A percentile compares a stretch with the other conserved stretches of the same genome.
phyloP scores from a whole-genome alignment of 2,113 vertebrate genomes.

The Phyllostomus hastatus region DNA sequence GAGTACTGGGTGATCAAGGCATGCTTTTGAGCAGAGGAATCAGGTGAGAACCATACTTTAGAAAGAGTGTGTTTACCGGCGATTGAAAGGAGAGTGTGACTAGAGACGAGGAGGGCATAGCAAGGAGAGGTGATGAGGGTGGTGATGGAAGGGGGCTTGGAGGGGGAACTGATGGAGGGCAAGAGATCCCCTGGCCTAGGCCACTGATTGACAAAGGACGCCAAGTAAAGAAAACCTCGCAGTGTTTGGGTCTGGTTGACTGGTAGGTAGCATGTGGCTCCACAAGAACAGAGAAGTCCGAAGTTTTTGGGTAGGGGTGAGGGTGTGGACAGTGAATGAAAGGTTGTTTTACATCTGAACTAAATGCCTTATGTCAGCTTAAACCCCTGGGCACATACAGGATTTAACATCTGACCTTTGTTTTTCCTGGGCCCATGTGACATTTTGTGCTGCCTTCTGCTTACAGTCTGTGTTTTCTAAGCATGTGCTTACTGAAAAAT shows the following conservation, averaged over 20 bases:
- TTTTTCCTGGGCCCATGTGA: background rate
- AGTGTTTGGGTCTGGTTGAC: background rate
- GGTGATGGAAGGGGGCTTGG: background rate
- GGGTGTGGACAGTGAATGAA: background rate
- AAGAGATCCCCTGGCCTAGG: background rate
- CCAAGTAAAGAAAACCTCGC: background rate
- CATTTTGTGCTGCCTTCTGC: background rate
- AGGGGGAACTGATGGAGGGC: background rate
- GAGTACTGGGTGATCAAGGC: background rate
- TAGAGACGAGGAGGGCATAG: background rate
- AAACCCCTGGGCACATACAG: slow-evolving; percentile 4
- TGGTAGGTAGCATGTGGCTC: background rate
- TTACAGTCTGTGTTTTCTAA: background rate
- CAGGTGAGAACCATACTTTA: background rate
- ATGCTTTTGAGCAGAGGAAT: background rate
- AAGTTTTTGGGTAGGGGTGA: background rate
- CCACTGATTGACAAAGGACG: background rate
- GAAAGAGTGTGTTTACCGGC: background rate
- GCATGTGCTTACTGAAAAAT: background rate
- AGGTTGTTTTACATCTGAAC: background rate
- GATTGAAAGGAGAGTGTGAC: background rate
- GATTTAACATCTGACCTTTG: slow-evolving; percentile 16
- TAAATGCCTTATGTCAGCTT: background rate
- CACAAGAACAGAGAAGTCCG: background rate
- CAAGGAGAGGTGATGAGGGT: background rate